These are phyloP conservation scores for Spinibarbus caldwelli DNA, from an alignment of 2,797 vertebrate species.

Conservation along the genomic window DNA sequence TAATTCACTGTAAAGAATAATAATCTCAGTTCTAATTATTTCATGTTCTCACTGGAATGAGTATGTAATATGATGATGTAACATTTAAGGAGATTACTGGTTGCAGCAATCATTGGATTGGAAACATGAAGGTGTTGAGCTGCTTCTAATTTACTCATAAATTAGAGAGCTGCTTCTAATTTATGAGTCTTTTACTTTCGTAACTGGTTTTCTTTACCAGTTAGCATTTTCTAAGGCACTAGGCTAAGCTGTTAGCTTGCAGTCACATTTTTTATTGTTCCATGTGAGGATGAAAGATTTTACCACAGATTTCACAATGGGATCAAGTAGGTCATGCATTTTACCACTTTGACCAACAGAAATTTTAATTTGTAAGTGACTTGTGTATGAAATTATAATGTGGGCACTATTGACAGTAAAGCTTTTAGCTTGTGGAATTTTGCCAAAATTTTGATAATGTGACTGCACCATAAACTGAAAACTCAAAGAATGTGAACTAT, in stretches of 20 bases:
- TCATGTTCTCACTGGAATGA: background rate
- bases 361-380: background rate
- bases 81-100: background rate
- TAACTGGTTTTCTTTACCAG: background rate
- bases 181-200: background rate
- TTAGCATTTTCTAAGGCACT: background rate
- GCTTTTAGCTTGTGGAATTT: background rate
- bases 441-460: background rate
- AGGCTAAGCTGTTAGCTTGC: background rate
- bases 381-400: background rate
- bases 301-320: background rate
- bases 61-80: constrained; percentile 4
- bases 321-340: background rate
- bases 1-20: background rate
- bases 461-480: background rate
- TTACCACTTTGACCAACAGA: background rate
- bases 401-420: background rate
- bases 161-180: no score
- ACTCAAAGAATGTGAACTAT: background rate
- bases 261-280: background rate
- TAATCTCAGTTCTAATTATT: background rate
- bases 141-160: background rate
- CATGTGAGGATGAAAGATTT: background rate
- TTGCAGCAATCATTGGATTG: background rate
- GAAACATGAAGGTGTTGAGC: background rate